Evolutionary conservation across 2,113 vertebrate species (phyloP).

Genomic region (Etia nguti): DNA sequence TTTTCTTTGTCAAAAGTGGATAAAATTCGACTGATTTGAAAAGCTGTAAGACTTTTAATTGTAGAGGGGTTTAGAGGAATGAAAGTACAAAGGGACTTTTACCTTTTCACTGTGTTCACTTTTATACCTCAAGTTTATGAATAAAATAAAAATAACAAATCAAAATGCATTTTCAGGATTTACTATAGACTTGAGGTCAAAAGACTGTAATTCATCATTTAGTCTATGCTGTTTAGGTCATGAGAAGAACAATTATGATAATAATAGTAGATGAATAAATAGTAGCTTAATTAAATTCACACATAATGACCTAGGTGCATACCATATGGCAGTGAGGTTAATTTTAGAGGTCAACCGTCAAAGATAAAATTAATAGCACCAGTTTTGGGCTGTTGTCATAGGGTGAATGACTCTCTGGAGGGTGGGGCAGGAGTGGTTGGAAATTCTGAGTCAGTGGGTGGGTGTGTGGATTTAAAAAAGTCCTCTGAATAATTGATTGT

Average conservation of each 20-base stretch:
- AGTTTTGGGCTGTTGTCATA: not conserved
- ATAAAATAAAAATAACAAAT: too few species aligned
- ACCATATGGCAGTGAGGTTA: not conserved
- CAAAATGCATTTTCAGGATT: too few species aligned
- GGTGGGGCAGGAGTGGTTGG: not conserved
- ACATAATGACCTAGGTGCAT: not conserved
- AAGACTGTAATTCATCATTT: not conserved
- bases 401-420: not conserved
- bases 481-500: conserved; percentile 6
- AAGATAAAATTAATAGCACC: not conserved
- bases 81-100: not conserved
- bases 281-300: not conserved
- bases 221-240: not conserved
- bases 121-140: not conserved
- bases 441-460: not conserved
- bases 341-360: not conserved
- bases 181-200: not conserved
- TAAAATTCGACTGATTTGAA: not conserved
- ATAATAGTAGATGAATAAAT: not conserved
- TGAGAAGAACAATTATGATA: not conserved
- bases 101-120: not conserved
- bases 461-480: not conserved
- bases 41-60: not conserved
- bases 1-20: not conserved
- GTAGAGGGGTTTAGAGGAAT: not conserved